Base-by-base conservation (phyloP, 2,888 invertebrate genomes). In the Parascotia fuliginaria region DNA sequence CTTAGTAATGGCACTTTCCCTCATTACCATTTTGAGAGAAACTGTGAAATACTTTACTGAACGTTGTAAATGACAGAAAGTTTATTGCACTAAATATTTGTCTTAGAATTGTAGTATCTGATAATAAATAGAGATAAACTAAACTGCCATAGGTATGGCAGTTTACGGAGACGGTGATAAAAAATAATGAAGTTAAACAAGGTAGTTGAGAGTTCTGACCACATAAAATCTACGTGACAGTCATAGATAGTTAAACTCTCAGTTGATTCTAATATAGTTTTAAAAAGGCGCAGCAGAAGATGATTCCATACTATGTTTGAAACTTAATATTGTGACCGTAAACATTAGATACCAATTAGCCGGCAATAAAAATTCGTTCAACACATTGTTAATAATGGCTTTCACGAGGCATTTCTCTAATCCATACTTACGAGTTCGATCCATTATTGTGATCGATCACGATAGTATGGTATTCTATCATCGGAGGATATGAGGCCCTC, bases 321-420 rank as follows among this genome's bases (percentile, higher is more conserved):
- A 24, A 27, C 13, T 33, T 40, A 22, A 40, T 13, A 66, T 44
- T 37, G 39, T 37, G 44, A 36, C 33, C 39, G 44, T 51, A 53
- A 58, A 43, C 27, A 12, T 53, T 45, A 58, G 15, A n/a, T 19
- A 42, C 38, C 34, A 29, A 48, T 50, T 47, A 29, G 11, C 32
- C 45, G 38, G 49, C 36, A 51, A 50, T 65, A 68, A 53, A 19
- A 66, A 61, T 58, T 52, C 27, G 51, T 55, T 55, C 42, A 45
- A 51, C 41, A 32, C 29, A 16, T 51, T 44, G 9, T 12, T 52
- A 52, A 48, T 46, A 45, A 52, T 49, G 38, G 38, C 44, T 37
- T 32, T 39, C 44, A 34, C 36, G 39, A 22, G 7, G 28, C 27
- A 32, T 36, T 48, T 27, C 12, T 32, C 45, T 43, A 45, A 34